These are phyloP conservation scores for Nomada fabriciana DNA, from an alignment of 2,888 invertebrate genomes.

Conservation along the genomic window DNA sequence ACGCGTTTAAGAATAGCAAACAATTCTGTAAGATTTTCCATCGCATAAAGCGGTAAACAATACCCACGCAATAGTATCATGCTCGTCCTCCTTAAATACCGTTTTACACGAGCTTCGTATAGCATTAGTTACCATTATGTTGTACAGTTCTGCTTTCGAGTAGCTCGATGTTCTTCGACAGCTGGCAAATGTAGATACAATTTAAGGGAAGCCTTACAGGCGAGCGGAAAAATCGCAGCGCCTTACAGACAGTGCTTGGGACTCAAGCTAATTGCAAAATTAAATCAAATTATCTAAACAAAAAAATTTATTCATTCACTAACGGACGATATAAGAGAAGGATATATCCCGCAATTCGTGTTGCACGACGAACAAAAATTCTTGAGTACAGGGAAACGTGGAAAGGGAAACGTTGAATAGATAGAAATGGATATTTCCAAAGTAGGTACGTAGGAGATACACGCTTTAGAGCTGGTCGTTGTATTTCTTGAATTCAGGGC, in stretches of 20 bases:
- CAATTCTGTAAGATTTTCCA: conserved; percentile 26
- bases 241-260: not conserved
- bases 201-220: conserved; percentile 15
- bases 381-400: not conserved
- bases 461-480: conserved; percentile 1
- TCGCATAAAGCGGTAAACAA: conserved; percentile 29
- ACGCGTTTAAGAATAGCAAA: conserved; percentile 16
- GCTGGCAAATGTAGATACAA: conserved; percentile 27
- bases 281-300: not conserved
- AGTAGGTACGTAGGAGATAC: not conserved
- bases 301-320: not conserved
- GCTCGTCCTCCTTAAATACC: conserved; percentile 11
- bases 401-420: not conserved
- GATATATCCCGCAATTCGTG: not conserved
- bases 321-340: too few species aligned
- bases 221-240: conserved; percentile 11
- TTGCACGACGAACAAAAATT: not conserved
- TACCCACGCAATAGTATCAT: conserved; percentile 43
- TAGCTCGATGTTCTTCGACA: conserved; percentile 7
- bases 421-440: not conserved
- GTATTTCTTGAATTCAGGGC: conserved; percentile 13
- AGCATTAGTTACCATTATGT: conserved; percentile 8
- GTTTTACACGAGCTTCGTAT: not conserved
- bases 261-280: not conserved
- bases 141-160: conserved; percentile 11